Percentiles rank a stretch among this genome's conserved stretches.
phyloP scores from a whole-genome alignment of 1,140 invertebrate species.

The Melitaea cinxia region DNA sequence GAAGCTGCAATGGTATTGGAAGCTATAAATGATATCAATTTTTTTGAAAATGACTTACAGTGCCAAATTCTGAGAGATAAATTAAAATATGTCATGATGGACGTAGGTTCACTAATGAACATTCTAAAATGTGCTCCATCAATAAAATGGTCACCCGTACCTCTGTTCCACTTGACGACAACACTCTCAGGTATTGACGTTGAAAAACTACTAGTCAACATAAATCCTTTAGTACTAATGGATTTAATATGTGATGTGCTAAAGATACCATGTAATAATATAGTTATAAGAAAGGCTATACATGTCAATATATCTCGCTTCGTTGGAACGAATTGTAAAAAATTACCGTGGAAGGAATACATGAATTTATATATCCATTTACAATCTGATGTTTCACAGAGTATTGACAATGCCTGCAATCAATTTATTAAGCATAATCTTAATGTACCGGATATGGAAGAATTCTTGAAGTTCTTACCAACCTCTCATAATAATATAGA shows the following conservation, averaged over 20 bases:
- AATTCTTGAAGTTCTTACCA: constrained; percentile 44
- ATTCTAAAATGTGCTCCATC: constrained; percentile 51
- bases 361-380: constrained; percentile 39
- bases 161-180: constrained; percentile 56
- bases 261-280: constrained; percentile 63
- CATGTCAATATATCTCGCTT: constrained; percentile 57
- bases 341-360: constrained; percentile 49
- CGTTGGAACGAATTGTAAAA: constrained; percentile 48
- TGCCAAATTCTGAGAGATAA: constrained; percentile 45
- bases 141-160: constrained; percentile 68
- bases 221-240: constrained; percentile 22
- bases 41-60: constrained; percentile 53
- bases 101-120: constrained; percentile 41
- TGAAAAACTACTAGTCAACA: constrained; percentile 15
- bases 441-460: constrained; percentile 31
- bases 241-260: constrained; percentile 51
- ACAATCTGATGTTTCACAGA: not conserved
- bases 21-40: constrained; percentile 62
- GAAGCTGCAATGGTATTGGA: constrained; percentile 56
- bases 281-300: constrained; percentile 60
- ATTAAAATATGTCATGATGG: constrained; percentile 37
- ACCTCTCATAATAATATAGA: constrained; percentile 48
- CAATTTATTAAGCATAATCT: constrained; percentile 40
- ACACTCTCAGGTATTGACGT: constrained; percentile 42
- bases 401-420: constrained; percentile 41